phyloP scores from a whole-genome alignment of 2,797 vertebrate species.

The Moxostoma hubbsi region DNA sequence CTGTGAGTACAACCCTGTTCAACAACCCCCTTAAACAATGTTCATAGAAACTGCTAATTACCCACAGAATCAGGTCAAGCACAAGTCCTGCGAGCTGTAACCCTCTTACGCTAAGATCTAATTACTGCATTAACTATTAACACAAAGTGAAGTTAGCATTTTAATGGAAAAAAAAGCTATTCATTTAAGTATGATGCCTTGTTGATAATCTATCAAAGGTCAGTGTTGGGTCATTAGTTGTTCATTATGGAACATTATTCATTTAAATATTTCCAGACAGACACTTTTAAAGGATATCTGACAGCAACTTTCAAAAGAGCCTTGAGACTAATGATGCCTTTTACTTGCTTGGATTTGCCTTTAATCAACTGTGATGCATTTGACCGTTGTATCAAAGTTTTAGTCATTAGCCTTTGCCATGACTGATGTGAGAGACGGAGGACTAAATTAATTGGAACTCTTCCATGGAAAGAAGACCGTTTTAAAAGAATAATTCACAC shows the following conservation, averaged over 20 bases:
- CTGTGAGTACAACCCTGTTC: constrained; percentile 29
- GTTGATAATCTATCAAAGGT: constrained; percentile 3
- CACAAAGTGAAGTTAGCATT: constrained; percentile 16
- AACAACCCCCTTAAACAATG: constrained; percentile 10
- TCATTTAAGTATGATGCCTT: constrained; percentile 19
- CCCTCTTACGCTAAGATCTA: constrained; percentile 15
- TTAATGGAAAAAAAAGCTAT: neutral
- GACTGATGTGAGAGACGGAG: constrained; percentile 19
- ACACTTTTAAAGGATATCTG: constrained; percentile 27
- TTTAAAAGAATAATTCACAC: no score
- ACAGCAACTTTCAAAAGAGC: constrained; percentile 36
- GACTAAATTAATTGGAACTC: constrained; percentile 17
- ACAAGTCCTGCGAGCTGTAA: constrained; percentile 13
- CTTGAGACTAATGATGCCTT: constrained; percentile 57
- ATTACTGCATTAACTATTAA: constrained; percentile 20
- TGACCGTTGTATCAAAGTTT: constrained; percentile 43
- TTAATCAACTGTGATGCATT: constrained; percentile 64
- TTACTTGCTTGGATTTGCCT: constrained; percentile 66
- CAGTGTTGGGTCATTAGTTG: constrained; percentile 12
- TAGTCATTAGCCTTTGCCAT: constrained; percentile 48
- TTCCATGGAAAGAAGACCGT: neutral
- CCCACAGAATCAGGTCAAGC: constrained; percentile 47
- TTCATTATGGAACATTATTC: constrained; percentile 21
- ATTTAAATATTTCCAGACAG: constrained; percentile 10
- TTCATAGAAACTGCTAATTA: constrained; percentile 36